These are phyloP conservation scores for Boulengeromyrus knoepffleri DNA, from an alignment of 2,113 vertebrate genomes.

Conservation along the genomic window DNA sequence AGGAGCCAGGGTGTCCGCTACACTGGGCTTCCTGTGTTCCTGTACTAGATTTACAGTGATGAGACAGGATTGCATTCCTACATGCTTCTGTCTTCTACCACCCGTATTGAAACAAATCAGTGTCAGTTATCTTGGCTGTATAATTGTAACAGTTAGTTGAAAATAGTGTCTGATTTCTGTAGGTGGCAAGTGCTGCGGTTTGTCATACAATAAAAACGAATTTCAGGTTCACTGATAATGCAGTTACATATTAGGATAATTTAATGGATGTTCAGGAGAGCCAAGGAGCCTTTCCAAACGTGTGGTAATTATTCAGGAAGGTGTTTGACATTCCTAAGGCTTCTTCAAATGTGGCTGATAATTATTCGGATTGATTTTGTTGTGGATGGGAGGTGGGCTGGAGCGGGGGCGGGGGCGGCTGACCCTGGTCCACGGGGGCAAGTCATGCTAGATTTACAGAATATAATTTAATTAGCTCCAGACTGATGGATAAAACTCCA, in stretches of 20 bases:
- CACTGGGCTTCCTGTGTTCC: neutral
- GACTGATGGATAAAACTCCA: neutral
- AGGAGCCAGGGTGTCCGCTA: neutral
- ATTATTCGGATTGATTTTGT: neutral
- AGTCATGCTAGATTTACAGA: neutral
- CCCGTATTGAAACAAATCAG: neutral
- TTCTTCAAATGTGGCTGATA: neutral
- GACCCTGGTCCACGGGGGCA: neutral
- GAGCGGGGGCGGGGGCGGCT: neutral
- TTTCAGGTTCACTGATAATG: neutral
- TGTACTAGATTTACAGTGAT: neutral
- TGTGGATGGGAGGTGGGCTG: neutral
- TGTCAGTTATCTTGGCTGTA: neutral
- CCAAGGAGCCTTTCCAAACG: neutral
- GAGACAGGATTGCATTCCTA: neutral
- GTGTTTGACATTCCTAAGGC: neutral
- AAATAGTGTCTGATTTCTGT: neutral
- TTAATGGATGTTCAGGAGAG: neutral
- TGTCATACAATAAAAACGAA: neutral
- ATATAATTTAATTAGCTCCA: neutral
- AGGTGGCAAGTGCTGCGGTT: neutral
- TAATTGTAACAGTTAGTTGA: neutral
- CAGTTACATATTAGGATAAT: neutral
- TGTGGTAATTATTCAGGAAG: neutral
- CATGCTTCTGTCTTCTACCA: neutral